These are phyloP conservation scores for Hemithea aestivaria DNA, from an alignment of 2,888 invertebrate genomes.

Conservation along the genomic window DNA sequence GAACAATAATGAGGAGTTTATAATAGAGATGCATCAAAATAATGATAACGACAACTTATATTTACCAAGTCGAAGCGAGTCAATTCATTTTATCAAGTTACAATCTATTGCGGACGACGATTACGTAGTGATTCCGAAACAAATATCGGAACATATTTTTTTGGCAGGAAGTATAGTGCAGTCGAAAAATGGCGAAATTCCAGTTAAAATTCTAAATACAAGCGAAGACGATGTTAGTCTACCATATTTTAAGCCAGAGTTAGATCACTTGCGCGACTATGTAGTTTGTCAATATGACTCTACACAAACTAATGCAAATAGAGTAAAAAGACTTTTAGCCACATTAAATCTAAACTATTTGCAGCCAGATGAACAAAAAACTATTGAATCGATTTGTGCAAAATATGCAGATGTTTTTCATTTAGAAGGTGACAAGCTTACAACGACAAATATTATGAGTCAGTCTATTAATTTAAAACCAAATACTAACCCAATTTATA, in stretches of 20 bases:
- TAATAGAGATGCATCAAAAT: too few relatives aligned
- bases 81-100: too few relatives aligned
- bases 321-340: slow-evolving; percentile 23
- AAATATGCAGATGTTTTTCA: slow-evolving; percentile 26
- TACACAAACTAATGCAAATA: slow-evolving; percentile 12
- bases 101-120: too few relatives aligned
- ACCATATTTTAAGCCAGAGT: slow-evolving; percentile 6
- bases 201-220: slow-evolving; percentile 13
- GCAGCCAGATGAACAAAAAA: slow-evolving; percentile 10
- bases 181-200: too few relatives aligned
- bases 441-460: slow-evolving; percentile 15
- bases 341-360: slow-evolving; percentile 18
- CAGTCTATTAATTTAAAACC: slow-evolving; percentile 23
- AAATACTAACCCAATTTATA: slow-evolving; percentile 10
- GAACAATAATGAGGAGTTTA: too few relatives aligned
- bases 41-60: too few relatives aligned
- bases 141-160: too few relatives aligned
- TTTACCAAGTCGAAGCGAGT: too few relatives aligned
- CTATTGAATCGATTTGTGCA: slow-evolving; percentile 21
- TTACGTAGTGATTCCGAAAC: too few relatives aligned
- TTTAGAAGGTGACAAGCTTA: slow-evolving; percentile 21
- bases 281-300: slow-evolving; percentile 19
- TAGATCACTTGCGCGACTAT: slow-evolving; percentile 14
- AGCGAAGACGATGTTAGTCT: slow-evolving; percentile 15
- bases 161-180: too few relatives aligned